These are phyloP conservation scores for Aphelocoma coerulescens DNA, from an alignment of 2,113 vertebrate genomes.

Conservation along the genomic window DNA sequence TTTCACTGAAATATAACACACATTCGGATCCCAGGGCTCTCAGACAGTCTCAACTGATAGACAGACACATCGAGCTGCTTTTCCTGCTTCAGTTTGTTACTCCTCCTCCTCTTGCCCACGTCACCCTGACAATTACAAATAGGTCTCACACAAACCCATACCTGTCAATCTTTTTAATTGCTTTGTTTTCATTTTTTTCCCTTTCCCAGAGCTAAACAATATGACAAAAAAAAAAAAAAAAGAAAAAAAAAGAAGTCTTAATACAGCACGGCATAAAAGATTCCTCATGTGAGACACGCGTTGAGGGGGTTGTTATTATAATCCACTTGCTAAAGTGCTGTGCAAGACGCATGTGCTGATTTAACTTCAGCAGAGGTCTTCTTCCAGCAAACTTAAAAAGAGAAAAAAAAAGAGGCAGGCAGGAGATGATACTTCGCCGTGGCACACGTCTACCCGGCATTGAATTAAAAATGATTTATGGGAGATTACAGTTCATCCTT, in stretches of 20 bases:
- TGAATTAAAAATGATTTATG: slow-evolving; percentile 43
- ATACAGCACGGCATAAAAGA: slow-evolving; percentile 68
- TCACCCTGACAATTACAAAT: slow-evolving; percentile 98
- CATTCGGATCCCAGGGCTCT: slow-evolving; percentile 90
- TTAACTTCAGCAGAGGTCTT: slow-evolving; percentile 54
- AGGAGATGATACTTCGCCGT: background rate
- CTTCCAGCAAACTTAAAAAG: slow-evolving; percentile 40
- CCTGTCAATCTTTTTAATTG: slow-evolving; percentile 98
- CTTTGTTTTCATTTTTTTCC: slow-evolving; percentile 77
- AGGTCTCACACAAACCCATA: slow-evolving; percentile 89
- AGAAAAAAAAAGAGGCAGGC: background rate
- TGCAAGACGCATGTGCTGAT: slow-evolving; percentile 53
- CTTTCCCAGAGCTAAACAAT: slow-evolving; percentile 73
- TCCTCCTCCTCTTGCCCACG: slow-evolving; percentile 92
- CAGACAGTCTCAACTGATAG: slow-evolving; percentile 99
- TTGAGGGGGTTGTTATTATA: slow-evolving; percentile 40
- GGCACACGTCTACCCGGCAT: background rate
- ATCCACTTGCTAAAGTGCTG: slow-evolving; percentile 55
- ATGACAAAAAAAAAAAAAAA: slow-evolving; percentile 75
- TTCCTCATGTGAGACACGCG: slow-evolving; percentile 58
- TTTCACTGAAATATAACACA: slow-evolving; percentile 89
- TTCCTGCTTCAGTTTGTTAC: slow-evolving; percentile 92
- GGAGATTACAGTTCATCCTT: slow-evolving; percentile 24
- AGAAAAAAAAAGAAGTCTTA: slow-evolving; percentile 72
- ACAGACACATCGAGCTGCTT: slow-evolving; percentile 99